These are phyloP conservation scores for Aramus guarauna DNA, from an alignment of 2,113 vertebrate genomes.

Conservation along the genomic window DNA sequence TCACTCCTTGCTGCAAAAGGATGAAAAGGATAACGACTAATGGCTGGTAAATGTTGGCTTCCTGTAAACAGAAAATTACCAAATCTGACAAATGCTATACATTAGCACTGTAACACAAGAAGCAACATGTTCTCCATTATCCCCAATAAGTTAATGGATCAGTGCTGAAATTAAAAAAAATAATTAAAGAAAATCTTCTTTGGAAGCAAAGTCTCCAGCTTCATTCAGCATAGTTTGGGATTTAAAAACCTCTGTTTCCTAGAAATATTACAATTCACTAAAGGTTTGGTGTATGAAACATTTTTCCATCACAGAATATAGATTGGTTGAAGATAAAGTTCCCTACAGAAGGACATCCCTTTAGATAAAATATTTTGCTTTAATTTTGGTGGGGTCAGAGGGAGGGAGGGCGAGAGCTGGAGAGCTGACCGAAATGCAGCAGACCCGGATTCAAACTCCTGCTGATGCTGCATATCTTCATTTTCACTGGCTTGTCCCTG, in stretches of 20 bases:
- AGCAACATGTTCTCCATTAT: conserved; percentile 21
- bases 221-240: background rate
- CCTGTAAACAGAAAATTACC: conserved; percentile 56
- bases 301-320: background rate
- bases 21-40: conserved; percentile 49
- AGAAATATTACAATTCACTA: background rate
- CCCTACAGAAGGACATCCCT: background rate
- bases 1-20: conserved; percentile 30
- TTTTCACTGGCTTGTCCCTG: background rate
- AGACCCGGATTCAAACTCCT: background rate
- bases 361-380: background rate
- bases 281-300: background rate
- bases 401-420: background rate
- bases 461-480: background rate
- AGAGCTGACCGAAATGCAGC: background rate
- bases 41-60: conserved; percentile 51
- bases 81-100: conserved; percentile 46
- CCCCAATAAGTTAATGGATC: conserved; percentile 11
- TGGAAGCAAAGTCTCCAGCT: background rate
- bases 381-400: background rate
- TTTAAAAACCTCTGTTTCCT: background rate
- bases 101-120: background rate
- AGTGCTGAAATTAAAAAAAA: background rate
- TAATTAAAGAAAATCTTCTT: background rate
- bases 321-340: background rate